Evolutionary conservation across 2,797 vertebrate genomes (phyloP).

Genomic region (Zenarchopterus dispar): DNA sequence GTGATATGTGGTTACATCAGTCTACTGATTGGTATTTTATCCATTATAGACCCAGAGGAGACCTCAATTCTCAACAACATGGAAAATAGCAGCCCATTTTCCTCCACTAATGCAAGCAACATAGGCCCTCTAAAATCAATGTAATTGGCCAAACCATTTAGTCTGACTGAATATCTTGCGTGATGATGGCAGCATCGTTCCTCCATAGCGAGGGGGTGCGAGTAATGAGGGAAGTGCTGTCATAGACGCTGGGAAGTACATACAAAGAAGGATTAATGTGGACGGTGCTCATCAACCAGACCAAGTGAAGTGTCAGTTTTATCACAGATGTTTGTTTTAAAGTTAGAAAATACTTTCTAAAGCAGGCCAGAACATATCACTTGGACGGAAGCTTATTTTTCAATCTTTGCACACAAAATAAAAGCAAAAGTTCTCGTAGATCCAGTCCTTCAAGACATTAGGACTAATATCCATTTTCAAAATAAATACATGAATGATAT

Average conservation of each 20-base stretch:
- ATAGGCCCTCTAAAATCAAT: conserved; percentile 70
- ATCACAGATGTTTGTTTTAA: no score
- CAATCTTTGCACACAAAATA: no score
- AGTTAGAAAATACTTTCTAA: no score
- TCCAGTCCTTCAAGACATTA: no score
- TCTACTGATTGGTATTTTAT: conserved; percentile 46
- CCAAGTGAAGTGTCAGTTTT: no score
- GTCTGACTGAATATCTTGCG: conserved; percentile 56
- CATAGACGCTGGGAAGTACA: conserved; percentile 13
- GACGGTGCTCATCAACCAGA: background rate
- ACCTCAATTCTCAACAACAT: conserved; percentile 54
- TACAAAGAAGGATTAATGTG: conserved; percentile 7
- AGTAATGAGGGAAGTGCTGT: conserved; percentile 12
- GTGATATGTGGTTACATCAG: conserved; percentile 36
- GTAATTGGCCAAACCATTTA: conserved; percentile 69
- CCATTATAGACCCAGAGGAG: conserved; percentile 47
- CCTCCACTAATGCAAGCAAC: conserved; percentile 70
- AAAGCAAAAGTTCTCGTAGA: no score
- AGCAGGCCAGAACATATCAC: no score
- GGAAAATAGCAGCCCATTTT: conserved; percentile 68
- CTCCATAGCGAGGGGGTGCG: conserved; percentile 26
- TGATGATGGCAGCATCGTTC: conserved; percentile 41
- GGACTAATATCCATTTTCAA: no score
- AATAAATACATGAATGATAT: no score
- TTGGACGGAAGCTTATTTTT: no score